phyloP scores from a whole-genome alignment of 1,140 invertebrate genomes.

The Achatina immaculata region DNA sequence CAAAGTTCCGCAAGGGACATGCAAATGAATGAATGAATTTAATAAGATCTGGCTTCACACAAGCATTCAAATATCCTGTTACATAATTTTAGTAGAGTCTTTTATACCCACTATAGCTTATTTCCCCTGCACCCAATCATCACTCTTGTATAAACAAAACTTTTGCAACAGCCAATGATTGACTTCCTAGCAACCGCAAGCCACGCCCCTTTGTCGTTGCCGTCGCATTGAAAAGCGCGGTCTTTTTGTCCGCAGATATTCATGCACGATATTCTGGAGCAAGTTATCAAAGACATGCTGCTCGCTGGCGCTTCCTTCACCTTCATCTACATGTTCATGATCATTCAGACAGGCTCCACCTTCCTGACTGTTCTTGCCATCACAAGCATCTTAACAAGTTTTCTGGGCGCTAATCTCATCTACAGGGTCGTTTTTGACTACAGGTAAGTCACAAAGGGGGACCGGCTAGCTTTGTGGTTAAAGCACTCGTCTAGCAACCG shows the following conservation, averaged over 20 bases:
- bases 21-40: no score
- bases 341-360: slow-evolving; percentile 52
- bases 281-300: slow-evolving; percentile 49
- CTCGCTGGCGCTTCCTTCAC: slow-evolving; percentile 51
- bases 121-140: no score
- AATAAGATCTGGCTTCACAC: no score
- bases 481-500: no score
- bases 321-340: slow-evolving; percentile 57
- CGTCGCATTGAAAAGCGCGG: neutral
- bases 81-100: no score
- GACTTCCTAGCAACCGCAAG: slow-evolving; percentile 9
- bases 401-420: slow-evolving; percentile 52
- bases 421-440: slow-evolving; percentile 54
- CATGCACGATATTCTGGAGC: slow-evolving; percentile 24
- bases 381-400: slow-evolving; percentile 52
- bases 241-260: neutral
- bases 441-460: slow-evolving; percentile 8
- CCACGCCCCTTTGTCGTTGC: slow-evolving; percentile 8
- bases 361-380: slow-evolving; percentile 49
- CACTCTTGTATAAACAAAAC: no score
- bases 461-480: no score
- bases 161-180: no score
- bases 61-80: no score
- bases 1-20: no score
- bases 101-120: no score